Evolutionary conservation across 2,888 invertebrate species (phyloP), one percentile per base, ranked within the genome.

Genomic region (Liposcelis brunnea): DNA sequence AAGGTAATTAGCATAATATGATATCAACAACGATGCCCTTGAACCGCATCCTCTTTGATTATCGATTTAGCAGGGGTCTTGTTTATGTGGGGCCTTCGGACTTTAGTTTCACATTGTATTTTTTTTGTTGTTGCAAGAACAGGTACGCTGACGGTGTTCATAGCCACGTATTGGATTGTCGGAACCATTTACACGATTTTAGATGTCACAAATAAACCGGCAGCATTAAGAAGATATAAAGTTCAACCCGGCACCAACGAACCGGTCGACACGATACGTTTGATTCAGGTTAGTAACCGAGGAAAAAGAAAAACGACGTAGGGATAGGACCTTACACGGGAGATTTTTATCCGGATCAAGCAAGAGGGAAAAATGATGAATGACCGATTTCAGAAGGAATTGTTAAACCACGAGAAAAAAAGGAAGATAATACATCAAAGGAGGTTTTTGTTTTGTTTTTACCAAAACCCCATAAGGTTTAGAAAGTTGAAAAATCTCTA

Each of bases 161-260:
- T 75, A 53, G 59, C 68, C 15, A 76, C 81, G 1, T 86, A 84
- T 61, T 85, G 84, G 84, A 53, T 71, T 2, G 68, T 80, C 52
- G 85, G 85, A 12, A 71, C 74, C 1, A 69, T 83, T 51, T 83
- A 84, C 56, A 77, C 80, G 1, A 56, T 81, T 40, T 64, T 86
- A 59, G 86, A 87, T 58, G 51, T 80, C 15, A 77, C 79, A 14
- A 80, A 80, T 55, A 72, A 74, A 50, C 86, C 86, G n/a, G 67
- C 68, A 10, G 73, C 72, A 52, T 59, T 85, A 49, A 67, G 80
- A 40, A 71, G 75, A 53, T 87, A 86, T 61, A 86, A 86, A 65
- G 76, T 83, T 49, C 87, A 87, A 58, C 80, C 80, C 2, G 80
- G 81, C 18, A 80, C 79, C 48, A 81, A 84, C 60, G 79, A 80